These are phyloP conservation scores for Papilio gigon DNA, from an alignment of 2,888 invertebrate species.

Conservation along the genomic window DNA sequence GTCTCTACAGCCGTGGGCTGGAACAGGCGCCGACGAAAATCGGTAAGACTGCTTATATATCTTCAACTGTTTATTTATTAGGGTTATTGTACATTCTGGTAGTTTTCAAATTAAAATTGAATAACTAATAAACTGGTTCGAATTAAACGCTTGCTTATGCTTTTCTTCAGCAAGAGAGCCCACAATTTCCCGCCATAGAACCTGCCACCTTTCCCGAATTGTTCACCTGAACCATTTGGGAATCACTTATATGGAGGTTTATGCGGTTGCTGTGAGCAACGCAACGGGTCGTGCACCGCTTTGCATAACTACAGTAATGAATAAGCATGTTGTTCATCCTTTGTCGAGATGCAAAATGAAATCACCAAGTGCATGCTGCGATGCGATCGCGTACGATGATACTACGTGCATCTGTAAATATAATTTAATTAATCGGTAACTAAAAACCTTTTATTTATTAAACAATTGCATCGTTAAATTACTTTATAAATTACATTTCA, in stretches of 20 bases:
- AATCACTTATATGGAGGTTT: not conserved
- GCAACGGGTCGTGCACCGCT: slow-evolving; percentile 43
- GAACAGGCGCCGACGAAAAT: slow-evolving; percentile 1
- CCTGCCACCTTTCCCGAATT: too few species aligned
- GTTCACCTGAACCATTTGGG: too few species aligned
- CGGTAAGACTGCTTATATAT: slow-evolving; percentile 23
- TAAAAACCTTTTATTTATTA: slow-evolving; percentile 15
- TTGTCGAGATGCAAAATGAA: slow-evolving; percentile 26
- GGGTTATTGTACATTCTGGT: too few species aligned
- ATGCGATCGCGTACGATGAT: slow-evolving; percentile 57
- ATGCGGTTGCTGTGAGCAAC: slow-evolving; percentile 10
- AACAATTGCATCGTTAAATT: not conserved
- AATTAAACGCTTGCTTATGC: not conserved
- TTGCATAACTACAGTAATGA: slow-evolving; percentile 49
- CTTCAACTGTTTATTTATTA: not conserved
- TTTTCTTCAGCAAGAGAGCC: too few species aligned
- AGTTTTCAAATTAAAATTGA: not conserved
- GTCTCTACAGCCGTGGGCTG: not conserved
- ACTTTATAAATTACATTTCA: not conserved
- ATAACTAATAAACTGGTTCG: not conserved
- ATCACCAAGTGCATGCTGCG: slow-evolving; percentile 31
- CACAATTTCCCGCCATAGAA: not conserved
- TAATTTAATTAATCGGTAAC: slow-evolving; percentile 36
- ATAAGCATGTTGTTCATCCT: slow-evolving; percentile 41
- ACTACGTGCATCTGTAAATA: slow-evolving; percentile 46